phyloP scores from a whole-genome alignment of 2,113 vertebrate genomes.

The Syrmaticus mikado region DNA sequence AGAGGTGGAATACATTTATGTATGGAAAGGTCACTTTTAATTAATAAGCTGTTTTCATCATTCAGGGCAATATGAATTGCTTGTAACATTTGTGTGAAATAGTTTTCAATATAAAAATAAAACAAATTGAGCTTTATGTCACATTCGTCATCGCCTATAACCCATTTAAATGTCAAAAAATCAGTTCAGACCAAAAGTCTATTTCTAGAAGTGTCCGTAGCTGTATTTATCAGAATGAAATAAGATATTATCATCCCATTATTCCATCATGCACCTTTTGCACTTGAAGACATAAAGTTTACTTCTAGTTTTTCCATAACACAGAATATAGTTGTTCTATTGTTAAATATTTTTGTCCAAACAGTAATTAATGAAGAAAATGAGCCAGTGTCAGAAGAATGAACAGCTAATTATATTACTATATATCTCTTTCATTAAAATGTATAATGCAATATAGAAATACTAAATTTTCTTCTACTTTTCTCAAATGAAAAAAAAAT shows the following conservation, averaged over 20 bases:
- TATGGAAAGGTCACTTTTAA: slow-evolving; percentile 72
- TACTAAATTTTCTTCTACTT: background rate
- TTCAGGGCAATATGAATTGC: slow-evolving; percentile 65
- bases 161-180: slow-evolving; percentile 75
- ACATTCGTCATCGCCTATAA: slow-evolving; percentile 61
- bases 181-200: slow-evolving; percentile 47
- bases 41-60: slow-evolving; percentile 72
- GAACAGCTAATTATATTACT: background rate
- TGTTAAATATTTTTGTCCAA: slow-evolving; percentile 54
- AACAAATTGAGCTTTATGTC: slow-evolving; percentile 72
- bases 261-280: slow-evolving; percentile 54
- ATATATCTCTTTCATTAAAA: background rate
- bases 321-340: slow-evolving; percentile 30
- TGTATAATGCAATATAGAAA: background rate
- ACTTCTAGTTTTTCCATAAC: slow-evolving; percentile 8
- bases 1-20: slow-evolving; percentile 63
- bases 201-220: slow-evolving; percentile 61
- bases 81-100: slow-evolving; percentile 68
- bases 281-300: slow-evolving; percentile 16
- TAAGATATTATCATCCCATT: slow-evolving; percentile 71
- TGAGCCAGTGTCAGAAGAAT: background rate
- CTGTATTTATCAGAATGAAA: slow-evolving; percentile 73
- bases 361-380: background rate
- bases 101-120: slow-evolving; percentile 74
- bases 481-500: slow-evolving; percentile 17